Evolutionary conservation across 2,888 invertebrate genomes (phyloP).

Genomic region (Erannis defoliaria): DNA sequence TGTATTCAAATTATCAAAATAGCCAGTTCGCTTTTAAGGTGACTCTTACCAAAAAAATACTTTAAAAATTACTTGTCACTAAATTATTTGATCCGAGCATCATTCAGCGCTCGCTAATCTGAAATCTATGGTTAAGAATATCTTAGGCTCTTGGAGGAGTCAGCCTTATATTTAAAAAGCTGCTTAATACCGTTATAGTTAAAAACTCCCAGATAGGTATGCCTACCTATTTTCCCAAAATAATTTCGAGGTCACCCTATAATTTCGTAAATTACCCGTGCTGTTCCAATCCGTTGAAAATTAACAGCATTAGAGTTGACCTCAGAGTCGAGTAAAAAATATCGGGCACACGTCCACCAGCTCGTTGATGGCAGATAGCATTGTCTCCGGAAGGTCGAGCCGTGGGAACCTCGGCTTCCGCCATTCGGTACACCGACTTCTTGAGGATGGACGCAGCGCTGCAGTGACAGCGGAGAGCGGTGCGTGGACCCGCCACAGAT

Average conservation of each 20-base stretch:
- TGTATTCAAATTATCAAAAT: too few relatives aligned
- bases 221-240: not conserved
- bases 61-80: too few relatives aligned
- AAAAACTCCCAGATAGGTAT: not conserved
- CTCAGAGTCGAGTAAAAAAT: conserved; percentile 37
- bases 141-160: too few relatives aligned
- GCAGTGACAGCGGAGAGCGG: conserved; percentile 20
- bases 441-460: conserved; percentile 12
- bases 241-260: not conserved
- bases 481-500: not conserved
- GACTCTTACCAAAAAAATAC: too few relatives aligned
- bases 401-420: conserved; percentile 44
- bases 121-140: too few relatives aligned
- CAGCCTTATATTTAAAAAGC: too few relatives aligned
- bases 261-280: conserved; percentile 18
- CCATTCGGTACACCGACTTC: conserved; percentile 19
- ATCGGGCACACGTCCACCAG: conserved; percentile 47
- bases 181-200: too few relatives aligned
- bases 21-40: too few relatives aligned
- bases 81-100: too few relatives aligned
- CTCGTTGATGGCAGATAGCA: conserved; percentile 54
- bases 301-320: conserved; percentile 20
- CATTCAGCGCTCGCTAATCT: too few relatives aligned
- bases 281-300: conserved; percentile 9
- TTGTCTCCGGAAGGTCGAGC: conserved; percentile 50